phyloP scores from a whole-genome alignment of 2,113 vertebrate genomes.

The mouse (Mus musculus) region DNA sequence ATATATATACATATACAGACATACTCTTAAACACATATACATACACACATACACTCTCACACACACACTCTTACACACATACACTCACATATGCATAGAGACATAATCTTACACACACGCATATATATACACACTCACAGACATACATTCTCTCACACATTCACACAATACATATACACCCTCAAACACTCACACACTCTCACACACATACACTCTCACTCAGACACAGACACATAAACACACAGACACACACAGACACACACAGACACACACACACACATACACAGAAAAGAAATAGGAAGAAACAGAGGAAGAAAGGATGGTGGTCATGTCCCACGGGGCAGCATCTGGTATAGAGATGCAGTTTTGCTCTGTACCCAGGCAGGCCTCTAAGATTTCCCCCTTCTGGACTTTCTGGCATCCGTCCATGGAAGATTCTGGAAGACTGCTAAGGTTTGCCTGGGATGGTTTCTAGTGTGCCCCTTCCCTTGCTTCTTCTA shows the following conservation, averaged over 20 bases:
- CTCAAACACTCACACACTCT: too few species aligned
- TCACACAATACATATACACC: not conserved
- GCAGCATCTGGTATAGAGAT: not conserved
- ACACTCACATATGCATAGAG: too few species aligned
- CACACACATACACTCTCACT: too few species aligned
- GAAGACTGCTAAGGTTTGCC: not conserved
- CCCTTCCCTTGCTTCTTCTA: not conserved
- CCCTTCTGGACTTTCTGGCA: not conserved
- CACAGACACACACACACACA: not conserved
- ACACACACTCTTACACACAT: too few species aligned
- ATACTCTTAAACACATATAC: too few species aligned
- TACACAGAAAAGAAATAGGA: fast-evolving
- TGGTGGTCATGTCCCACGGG: not conserved
- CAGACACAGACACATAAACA: too few species aligned
- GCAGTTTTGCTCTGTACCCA: not conserved
- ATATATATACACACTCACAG: too few species aligned
- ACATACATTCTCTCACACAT: too few species aligned
- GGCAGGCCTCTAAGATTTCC: not conserved
- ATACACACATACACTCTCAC: too few species aligned
- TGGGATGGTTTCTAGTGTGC: not conserved
- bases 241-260: not conserved
- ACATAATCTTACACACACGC: too few species aligned
- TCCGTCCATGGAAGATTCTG: not conserved
- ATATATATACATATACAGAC: too few species aligned
- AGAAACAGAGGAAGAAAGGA: not conserved